A percentile compares a stretch with the other conserved stretches of the same genome.
phyloP scores from a whole-genome alignment of 1,140 invertebrate genomes.

The Centruroides sculpturatus region DNA sequence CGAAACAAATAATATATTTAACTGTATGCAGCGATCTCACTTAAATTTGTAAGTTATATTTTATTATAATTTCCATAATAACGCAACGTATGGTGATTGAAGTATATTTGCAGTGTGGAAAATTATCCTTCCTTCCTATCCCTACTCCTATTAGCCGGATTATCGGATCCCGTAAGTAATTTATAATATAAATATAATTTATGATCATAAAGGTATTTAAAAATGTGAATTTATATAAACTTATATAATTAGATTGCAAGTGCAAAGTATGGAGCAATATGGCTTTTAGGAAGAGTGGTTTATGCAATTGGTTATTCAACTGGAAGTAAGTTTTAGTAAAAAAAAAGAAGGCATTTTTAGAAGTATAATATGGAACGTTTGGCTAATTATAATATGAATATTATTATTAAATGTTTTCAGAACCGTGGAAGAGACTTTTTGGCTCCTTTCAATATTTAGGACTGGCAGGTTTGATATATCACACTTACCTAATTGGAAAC shows the following conservation, averaged over 20 bases:
- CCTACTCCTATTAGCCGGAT: constrained; percentile 30
- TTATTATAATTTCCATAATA: neutral
- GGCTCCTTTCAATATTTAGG: no score
- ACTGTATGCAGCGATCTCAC: constrained; percentile 34
- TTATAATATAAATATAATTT: neutral
- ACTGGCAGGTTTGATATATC: no score
- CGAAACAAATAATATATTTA: constrained; percentile 22
- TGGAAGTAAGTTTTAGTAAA: constrained; percentile 26
- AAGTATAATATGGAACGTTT: no score
- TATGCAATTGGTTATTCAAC: constrained; percentile 37
- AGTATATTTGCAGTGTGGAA: constrained; percentile 27
- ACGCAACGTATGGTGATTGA: no score
- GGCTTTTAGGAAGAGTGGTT: constrained; percentile 29
- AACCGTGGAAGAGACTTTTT: no score
- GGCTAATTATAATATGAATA: no score
- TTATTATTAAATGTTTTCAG: no score
- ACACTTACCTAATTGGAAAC: no score
- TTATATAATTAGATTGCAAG: neutral
- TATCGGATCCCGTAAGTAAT: constrained; percentile 30
- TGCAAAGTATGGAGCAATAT: constrained; percentile 25
- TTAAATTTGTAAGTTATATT: constrained; percentile 34
- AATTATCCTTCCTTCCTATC: constrained; percentile 31
- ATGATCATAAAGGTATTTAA: no score
- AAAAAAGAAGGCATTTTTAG: neutral
- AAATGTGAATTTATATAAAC: neutral